phyloP scores from a whole-genome alignment of 2,888 invertebrate genomes.

The Xestia xanthographa region DNA sequence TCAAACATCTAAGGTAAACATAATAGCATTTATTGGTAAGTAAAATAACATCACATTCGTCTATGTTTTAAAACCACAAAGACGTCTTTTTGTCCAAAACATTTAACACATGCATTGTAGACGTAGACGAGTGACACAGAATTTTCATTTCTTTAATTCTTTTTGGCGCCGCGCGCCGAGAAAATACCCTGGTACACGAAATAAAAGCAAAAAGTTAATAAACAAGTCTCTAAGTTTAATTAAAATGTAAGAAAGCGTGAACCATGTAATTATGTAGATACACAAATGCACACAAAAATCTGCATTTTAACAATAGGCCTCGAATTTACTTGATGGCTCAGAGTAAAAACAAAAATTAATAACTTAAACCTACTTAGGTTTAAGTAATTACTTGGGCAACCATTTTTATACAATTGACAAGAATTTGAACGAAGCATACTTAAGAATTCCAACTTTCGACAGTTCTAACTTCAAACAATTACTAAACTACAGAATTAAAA shows the following conservation, averaged over 20 bases:
- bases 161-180: constrained; percentile 41
- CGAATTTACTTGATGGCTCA: background rate
- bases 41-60: background rate
- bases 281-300: constrained; percentile 64
- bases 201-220: constrained; percentile 77
- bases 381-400: too few relatives aligned
- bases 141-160: constrained; percentile 38
- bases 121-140: constrained; percentile 10
- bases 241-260: constrained; percentile 80
- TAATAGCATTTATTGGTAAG: background rate
- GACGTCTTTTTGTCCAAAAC: constrained; percentile 1
- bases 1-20: too few relatives aligned
- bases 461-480: too few relatives aligned
- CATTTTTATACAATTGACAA: too few relatives aligned
- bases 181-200: constrained; percentile 53
- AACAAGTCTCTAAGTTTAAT: constrained; percentile 79
- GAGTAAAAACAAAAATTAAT: too few relatives aligned
- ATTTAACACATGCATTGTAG: constrained; percentile 1
- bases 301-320: background rate
- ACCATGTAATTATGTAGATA: constrained; percentile 75
- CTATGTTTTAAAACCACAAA: background rate
- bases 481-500: too few relatives aligned
- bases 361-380: too few relatives aligned
- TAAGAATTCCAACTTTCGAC: too few relatives aligned
- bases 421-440: too few relatives aligned